Evolutionary conservation across 2,888 invertebrate genomes (phyloP).

Genomic region (Dryocosmus kuriphilus): DNA sequence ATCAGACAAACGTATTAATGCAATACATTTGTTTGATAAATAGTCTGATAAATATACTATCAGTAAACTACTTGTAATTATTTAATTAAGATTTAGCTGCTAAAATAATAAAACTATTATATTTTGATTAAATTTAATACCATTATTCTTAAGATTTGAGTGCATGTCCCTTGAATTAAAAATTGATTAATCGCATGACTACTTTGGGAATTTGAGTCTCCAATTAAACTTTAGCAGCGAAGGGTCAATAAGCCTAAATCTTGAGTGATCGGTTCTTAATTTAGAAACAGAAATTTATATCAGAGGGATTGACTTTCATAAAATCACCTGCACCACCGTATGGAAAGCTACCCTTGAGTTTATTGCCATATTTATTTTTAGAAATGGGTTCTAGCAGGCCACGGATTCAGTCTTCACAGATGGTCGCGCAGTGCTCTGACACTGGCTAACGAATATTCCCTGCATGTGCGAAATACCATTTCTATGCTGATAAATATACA

Average conservation of each 20-base stretch:
- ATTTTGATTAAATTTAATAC: no score
- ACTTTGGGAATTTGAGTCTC: not conserved
- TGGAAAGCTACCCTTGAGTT: slow-evolving; percentile 67
- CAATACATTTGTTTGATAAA: no score
- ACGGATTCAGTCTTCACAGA: slow-evolving; percentile 53
- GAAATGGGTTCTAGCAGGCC: slow-evolving; percentile 60
- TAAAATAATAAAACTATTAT: no score
- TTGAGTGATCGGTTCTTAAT: slow-evolving; percentile 1
- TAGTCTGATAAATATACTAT: no score
- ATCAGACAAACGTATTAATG: no score
- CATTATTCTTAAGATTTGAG: no score
- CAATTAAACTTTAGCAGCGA: not conserved
- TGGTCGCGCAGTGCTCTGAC: slow-evolving; percentile 25
- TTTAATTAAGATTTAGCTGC: no score
- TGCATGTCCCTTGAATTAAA: no score
- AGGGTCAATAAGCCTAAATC: not conserved
- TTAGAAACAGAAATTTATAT: not conserved
- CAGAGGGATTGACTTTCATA: slow-evolving; percentile 2
- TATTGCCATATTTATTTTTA: slow-evolving; percentile 67
- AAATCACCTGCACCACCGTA: slow-evolving; percentile 14
- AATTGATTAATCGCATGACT: not conserved
- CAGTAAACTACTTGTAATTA: no score
- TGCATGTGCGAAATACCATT: slow-evolving; percentile 36
- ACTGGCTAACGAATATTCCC: slow-evolving; percentile 25
- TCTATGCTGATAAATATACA: slow-evolving; percentile 62